phyloP scores from a whole-genome alignment of 2,113 vertebrate genomes.

The Ploceus nigricollis region DNA sequence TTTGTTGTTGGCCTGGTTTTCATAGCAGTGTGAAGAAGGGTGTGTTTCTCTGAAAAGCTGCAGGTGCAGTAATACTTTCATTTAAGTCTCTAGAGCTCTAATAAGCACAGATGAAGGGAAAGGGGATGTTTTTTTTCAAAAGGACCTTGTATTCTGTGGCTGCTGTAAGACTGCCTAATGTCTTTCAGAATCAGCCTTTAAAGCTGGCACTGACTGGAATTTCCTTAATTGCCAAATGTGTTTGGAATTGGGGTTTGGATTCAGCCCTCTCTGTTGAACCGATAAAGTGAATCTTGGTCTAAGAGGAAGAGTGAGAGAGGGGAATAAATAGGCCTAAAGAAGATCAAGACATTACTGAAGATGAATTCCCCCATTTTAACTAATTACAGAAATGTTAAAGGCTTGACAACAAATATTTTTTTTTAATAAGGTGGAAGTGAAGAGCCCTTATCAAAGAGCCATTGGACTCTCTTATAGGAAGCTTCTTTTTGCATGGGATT shows the following conservation, averaged over 20 bases:
- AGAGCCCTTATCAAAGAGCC: not conserved
- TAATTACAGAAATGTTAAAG: not conserved
- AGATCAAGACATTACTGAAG: not conserved
- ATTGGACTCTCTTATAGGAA: not conserved
- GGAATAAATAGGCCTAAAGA: not conserved
- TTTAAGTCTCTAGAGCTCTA: slow-evolving; percentile 27
- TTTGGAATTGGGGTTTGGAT: not conserved
- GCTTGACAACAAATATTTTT: not conserved
- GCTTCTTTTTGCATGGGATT: not conserved
- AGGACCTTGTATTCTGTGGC: not conserved
- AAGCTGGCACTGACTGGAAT: not conserved
- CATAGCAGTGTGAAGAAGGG: slow-evolving; percentile 34
- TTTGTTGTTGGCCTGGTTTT: slow-evolving; percentile 49
- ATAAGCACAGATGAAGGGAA: slow-evolving; percentile 36
- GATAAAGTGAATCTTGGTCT: not conserved
- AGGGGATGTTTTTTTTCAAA: not conserved
- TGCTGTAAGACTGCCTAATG: slow-evolving; percentile 18
- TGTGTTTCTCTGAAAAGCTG: slow-evolving; percentile 39
- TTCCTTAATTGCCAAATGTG: not conserved
- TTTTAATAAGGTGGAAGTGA: not conserved
- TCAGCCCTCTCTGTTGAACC: not conserved
- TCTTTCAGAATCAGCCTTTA: slow-evolving; percentile 19
- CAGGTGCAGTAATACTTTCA: slow-evolving; percentile 23
- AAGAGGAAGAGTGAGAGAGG: not conserved
- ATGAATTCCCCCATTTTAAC: not conserved